Evolutionary conservation across 1,140 invertebrate genomes (phyloP), one percentile per base, ranked within the genome.

Genomic region (Mylabris phalerata): DNA sequence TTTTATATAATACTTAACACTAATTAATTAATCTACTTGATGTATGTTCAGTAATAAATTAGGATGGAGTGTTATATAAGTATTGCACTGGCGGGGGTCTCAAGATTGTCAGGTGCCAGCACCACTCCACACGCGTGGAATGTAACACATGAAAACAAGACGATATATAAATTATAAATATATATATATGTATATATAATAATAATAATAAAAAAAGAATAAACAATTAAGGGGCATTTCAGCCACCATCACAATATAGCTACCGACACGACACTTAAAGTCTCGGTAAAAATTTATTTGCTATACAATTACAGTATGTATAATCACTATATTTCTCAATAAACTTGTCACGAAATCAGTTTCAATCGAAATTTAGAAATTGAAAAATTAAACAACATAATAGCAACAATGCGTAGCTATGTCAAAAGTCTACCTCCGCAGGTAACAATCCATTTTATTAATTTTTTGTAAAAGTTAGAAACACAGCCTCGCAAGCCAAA

Each of bases 151-250:
- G 68, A 71, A 70, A 70, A 70, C 64, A 67, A 70, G 68, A 71
- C 65, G 65, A 71, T 66, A 67, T 68, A 71, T 71, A 71, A 71
- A 71, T 71, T 71, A 71, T 71, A 71, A 71, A 71, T 71, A 71
- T 68, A 68, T 68, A 48, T 47, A 19, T 66, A 67, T 69, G 66
- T 66, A 67, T 32, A 32, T 32, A 32, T 32, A 32, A 32, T 32
- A 32, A 32, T 32, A 32, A 32, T 32, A 32, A 32, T 32, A 7
- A 32, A 32, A 32, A 32, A 5, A 68, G 19, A 19, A 19, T 19
- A 68, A 69, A 68, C 66, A 68, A 69, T 66, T 55, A 61, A 62
- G 64, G 61, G 61, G 48, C 50, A 27, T 19, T 41, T 55, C 25
- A 39, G 60, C 67, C 67, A 57, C 68, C 70, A 71, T 71, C 70